These are phyloP conservation scores for Pseudocheirus occidentalis DNA, from an alignment of 2,797 vertebrate genomes.

Conservation along the genomic window DNA sequence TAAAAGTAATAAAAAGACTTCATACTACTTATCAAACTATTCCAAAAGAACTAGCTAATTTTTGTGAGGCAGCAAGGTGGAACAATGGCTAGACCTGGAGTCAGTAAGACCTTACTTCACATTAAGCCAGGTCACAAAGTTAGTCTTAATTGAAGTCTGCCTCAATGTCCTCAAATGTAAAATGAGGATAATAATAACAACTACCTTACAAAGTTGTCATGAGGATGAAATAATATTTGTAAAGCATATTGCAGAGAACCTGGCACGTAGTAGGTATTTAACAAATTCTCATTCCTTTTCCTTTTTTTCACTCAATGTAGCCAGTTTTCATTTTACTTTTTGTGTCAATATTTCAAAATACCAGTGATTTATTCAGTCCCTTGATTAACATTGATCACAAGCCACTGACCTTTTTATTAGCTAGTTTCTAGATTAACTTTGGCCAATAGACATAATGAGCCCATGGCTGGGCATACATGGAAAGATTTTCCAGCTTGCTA, in stretches of 20 bases:
- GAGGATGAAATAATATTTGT: not conserved
- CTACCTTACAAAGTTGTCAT: not conserved
- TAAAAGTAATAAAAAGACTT: not conserved
- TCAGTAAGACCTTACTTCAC: not conserved
- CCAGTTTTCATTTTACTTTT: conserved; percentile 1
- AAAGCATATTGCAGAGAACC: not conserved
- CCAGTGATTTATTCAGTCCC: not conserved
- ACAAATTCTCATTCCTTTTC: not conserved
- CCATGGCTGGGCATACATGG: not conserved
- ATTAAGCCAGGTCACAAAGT: not conserved
- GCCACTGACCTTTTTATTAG: not conserved
- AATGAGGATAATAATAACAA: not conserved
- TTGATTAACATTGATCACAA: not conserved
- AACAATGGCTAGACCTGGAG: not conserved
- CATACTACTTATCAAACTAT: not conserved
- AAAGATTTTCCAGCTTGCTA: not conserved
- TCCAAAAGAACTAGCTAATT: not conserved
- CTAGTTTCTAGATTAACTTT: conserved; percentile 18
- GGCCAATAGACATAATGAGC: not conserved
- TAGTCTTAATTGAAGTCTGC: not conserved
- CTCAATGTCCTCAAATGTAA: not conserved
- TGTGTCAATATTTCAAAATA: not conserved
- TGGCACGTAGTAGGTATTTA: not conserved
- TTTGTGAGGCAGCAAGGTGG: not conserved
- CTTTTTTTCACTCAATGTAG: not conserved